These are phyloP conservation scores for Ischnus inquisitorius DNA, from an alignment of 2,888 invertebrate species.

Conservation along the genomic window DNA sequence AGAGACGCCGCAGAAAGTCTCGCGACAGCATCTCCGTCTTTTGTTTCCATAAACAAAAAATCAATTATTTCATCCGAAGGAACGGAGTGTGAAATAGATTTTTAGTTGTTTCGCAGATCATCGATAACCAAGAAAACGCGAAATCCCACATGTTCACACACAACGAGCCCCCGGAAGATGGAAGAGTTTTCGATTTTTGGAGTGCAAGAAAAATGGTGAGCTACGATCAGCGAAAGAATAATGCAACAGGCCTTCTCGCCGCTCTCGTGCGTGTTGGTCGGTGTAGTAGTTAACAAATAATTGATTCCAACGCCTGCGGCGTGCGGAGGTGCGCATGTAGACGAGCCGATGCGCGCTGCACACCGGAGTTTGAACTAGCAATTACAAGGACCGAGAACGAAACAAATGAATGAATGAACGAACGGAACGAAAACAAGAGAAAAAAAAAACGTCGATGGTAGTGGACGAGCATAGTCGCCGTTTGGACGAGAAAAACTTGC, in stretches of 20 bases:
- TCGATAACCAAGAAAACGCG: too few species aligned
- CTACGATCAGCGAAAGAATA: too few species aligned
- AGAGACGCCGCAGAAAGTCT: not conserved
- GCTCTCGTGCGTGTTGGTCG: too few species aligned
- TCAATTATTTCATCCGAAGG: too few species aligned
- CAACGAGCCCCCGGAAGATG: too few species aligned
- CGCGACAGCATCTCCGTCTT: not conserved
- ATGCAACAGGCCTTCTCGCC: too few species aligned
- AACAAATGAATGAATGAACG: slow-evolving; percentile 38
- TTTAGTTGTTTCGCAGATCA: too few species aligned
- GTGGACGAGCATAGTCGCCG: not conserved
- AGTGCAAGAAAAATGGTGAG: too few species aligned
- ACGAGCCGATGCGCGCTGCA: not conserved
- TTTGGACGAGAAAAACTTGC: not conserved
- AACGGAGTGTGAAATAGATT: too few species aligned
- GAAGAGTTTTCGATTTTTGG: too few species aligned
- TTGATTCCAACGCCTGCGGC: not conserved
- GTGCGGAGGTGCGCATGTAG: not conserved
- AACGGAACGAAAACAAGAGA: not conserved
- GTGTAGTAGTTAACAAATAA: too few species aligned
- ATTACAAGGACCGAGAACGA: slow-evolving; percentile 45
- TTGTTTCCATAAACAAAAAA: not conserved
- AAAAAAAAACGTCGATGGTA: slow-evolving; percentile 5
- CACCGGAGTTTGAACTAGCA: slow-evolving; percentile 15
- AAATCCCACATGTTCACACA: too few species aligned